Percentiles rank a stretch among this genome's conserved stretches.
phyloP scores from a whole-genome alignment of 2,113 vertebrate species.

The Micronycteris hirsuta region DNA sequence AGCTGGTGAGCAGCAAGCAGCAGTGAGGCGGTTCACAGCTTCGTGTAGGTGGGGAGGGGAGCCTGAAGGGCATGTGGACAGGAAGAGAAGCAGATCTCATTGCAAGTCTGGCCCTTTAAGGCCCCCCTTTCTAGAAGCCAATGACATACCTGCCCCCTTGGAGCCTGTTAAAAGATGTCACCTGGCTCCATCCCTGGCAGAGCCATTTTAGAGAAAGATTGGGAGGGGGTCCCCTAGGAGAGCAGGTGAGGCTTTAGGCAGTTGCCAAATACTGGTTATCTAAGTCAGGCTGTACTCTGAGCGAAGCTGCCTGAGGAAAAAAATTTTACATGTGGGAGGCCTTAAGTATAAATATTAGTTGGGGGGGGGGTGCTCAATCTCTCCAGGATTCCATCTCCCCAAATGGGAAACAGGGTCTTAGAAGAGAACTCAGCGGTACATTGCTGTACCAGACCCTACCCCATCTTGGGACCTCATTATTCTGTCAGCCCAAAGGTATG shows the following conservation, averaged over 20 bases:
- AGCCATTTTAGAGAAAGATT: slow-evolving; percentile 10
- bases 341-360: not conserved
- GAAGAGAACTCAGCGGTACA: not conserved
- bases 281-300: not conserved
- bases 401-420: not conserved
- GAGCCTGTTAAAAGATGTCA: slow-evolving; percentile 17
- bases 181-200: slow-evolving; percentile 27
- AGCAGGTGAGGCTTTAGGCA: not conserved
- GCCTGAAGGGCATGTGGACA: not conserved
- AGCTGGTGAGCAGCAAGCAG: not conserved
- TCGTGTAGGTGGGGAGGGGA: not conserved
- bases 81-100: not conserved
- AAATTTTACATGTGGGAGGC: not conserved
- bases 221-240: not conserved
- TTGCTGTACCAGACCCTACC: not conserved
- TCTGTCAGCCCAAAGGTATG: not conserved
- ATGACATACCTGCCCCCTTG: slow-evolving; percentile 18
- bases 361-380: not conserved
- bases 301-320: not conserved
- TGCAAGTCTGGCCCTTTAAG: slow-evolving; percentile 55
- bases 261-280: not conserved
- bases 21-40: not conserved
- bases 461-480: not conserved
- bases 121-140: not conserved
- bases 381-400: not conserved